Evolutionary conservation across 2,113 vertebrate genomes (phyloP), one percentile per base, ranked within the genome.

Genomic region (Tauraco erythrolophus): DNA sequence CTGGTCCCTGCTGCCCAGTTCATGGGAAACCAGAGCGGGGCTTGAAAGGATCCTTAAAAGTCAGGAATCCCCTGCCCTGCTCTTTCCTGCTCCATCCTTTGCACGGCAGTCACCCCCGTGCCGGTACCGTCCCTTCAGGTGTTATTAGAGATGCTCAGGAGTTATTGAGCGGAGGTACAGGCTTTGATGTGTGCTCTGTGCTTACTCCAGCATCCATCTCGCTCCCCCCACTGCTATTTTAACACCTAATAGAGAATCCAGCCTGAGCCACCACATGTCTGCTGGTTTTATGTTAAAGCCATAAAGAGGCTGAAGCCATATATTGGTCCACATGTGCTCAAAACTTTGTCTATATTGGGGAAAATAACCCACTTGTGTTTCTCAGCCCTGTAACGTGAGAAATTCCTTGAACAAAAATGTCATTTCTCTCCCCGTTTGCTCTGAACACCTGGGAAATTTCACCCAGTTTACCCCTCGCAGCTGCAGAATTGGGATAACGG

Each of bases 21-120:
- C 7, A 0, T 8, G 41, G 19, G 33, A 74, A 62, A 35, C 2
- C 28, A 46, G 23, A 28, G 39, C 8, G 0, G 56, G 45, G 37
- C 7, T 64, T 1, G 3, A 24, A 70, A 60, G 7, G 24, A 50
- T 24, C 54, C 30, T 11, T 22, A 43, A 45, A 9, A 28, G 33
- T 6, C 0, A 3, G 69, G 64, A 89, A 65, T 22, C 27, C 4
- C 30, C 5, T 58, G 10, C 7, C 30, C 10, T 10, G 43, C 8
- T 46, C 0, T 1, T 15, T 6, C 6, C 19, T 9, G 53, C 7
- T 6, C 54, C 33, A 1, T 9, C 46, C 46, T 22, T 28, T 1
- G 5, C 10, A 1, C 6, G 70, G 33, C 11, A 24, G 69, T 4
- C 41, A 6, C 37, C 7, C 13, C 1, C 11, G 41, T 0, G 35